Evolutionary conservation across 2,888 invertebrate species (phyloP), one percentile per base, ranked within the genome.

Genomic region (Macropis europaea): DNA sequence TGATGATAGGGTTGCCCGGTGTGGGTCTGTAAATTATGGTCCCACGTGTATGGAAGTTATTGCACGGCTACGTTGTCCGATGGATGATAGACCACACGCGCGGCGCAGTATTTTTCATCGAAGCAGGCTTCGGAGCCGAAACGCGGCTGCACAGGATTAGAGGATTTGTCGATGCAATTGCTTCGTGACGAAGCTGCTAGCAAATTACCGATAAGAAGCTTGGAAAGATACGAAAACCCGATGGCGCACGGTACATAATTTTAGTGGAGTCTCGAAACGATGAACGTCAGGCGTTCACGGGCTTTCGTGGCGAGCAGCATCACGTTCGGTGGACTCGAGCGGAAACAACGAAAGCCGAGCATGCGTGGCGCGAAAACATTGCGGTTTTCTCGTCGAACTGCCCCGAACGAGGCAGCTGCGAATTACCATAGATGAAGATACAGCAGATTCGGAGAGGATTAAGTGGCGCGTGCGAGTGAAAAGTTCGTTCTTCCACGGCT

Each of bases 1-100:
- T 60, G 70, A 70, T 70, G 69, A 68, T 70, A 60, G 70, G 70
- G 69, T 68, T 68, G 69, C 54, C 24, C 43, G 17, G 40, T 48
- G 53, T 36, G 52, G 69, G 48, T 54, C 48, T 28, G 70, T 70
- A 54, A 70, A 70, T 70, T 70, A 70, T 43, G 69, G 69, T 42
- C 36, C 28, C 45, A 42, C 69, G 60, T 48, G 70, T 68, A 53
- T 54, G 69, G 53, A 68, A 60, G 70, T 68, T 42, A 28, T 47
- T 36, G 70, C 59, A 36, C 42, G 32, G 53, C 47, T 60, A 54
- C 60, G 59, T 52, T 3, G 13, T 22, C 19, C 40, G 42, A n/a
- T n/a, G 48, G 17, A 57, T 56, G 53, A 69, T 50, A 48, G 69
- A 69, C 69, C 69, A 61, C 60, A 70, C 68, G 17, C 71, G 59